Evolutionary conservation across 2,888 invertebrate genomes (phyloP).

Genomic region (Noctua comes): DNA sequence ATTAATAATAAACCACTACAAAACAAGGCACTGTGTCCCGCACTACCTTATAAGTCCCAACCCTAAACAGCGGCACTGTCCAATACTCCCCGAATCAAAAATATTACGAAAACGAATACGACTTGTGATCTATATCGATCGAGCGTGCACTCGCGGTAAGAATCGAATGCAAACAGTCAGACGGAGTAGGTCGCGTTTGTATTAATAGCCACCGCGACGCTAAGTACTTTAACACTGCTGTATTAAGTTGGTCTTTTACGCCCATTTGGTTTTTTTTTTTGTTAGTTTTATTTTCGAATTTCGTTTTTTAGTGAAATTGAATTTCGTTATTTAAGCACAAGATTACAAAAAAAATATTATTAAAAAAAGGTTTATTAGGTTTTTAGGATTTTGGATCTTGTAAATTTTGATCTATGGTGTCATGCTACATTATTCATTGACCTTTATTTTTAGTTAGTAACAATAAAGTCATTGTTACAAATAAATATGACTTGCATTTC

Average conservation of each 20-base stretch:
- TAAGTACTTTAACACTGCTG: slow-evolving; percentile 70
- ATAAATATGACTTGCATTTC: not conserved
- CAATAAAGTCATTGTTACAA: not conserved
- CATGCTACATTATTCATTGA: not conserved
- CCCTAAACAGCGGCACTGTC: slow-evolving; percentile 60
- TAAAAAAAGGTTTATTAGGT: too few relatives aligned
- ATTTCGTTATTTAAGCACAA: not conserved
- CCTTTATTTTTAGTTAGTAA: not conserved
- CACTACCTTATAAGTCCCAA: slow-evolving; percentile 58
- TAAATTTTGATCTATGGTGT: not conserved
- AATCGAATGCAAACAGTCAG: slow-evolving; percentile 78
- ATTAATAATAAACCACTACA: slow-evolving; percentile 67
- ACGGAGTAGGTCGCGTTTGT: slow-evolving; percentile 78
- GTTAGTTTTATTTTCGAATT: not conserved
- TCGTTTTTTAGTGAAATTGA: not conserved
- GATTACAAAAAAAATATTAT: not conserved
- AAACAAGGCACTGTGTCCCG: slow-evolving; percentile 64
- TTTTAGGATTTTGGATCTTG: too few relatives aligned
- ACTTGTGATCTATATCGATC: slow-evolving; percentile 63
- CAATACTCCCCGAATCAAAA: slow-evolving; percentile 44
- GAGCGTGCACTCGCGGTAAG: slow-evolving; percentile 76
- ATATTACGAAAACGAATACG: slow-evolving; percentile 55
- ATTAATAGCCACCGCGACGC: slow-evolving; percentile 80
- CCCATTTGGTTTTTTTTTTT: slow-evolving; percentile 23
- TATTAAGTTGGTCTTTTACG: slow-evolving; percentile 45